Conservation (phyloP, 1,140 invertebrate genomes). For the Branchinecta lynchi region DNA sequence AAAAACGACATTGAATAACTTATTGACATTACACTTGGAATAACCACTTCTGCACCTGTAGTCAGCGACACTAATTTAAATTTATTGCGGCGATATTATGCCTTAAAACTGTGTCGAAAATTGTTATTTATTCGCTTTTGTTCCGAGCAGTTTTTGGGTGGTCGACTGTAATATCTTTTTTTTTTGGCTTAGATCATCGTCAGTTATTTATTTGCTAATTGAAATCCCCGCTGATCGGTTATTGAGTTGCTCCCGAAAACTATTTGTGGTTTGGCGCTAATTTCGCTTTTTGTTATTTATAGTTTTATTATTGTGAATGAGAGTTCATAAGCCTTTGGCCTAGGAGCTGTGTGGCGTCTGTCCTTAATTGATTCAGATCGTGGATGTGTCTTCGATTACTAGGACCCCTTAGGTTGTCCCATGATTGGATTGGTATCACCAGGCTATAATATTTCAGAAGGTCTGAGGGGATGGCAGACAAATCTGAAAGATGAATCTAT, state of each 20-base stretch:
- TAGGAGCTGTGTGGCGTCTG: background rate
- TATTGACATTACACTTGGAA: no score
- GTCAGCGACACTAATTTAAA: slow-evolving; percentile 8
- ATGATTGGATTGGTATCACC: no score
- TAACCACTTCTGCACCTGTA: no score
- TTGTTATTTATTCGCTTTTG: slow-evolving; percentile 9
- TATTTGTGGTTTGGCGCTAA: background rate
- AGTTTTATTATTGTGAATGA: background rate
- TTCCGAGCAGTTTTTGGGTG: background rate
- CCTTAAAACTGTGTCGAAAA: background rate
- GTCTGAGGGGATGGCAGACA: no score
- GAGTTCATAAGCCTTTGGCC: background rate
- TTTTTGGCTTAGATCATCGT: background rate
- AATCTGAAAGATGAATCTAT: no score
- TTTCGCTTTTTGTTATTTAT: background rate
- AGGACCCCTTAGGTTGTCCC: no score
- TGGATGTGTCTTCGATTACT: no score
- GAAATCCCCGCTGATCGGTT: slow-evolving; percentile 8
- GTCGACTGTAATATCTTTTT: background rate
- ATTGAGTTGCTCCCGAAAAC: background rate
- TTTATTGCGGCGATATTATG: background rate
- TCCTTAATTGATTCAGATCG: background rate
- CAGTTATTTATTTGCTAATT: slow-evolving; percentile 2
- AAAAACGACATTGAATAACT: no score
- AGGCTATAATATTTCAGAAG: no score